A percentile compares a stretch with the other conserved stretches of the same genome.
phyloP scores from a whole-genome alignment of 2,888 invertebrate species.

The Nudaria mundana region DNA sequence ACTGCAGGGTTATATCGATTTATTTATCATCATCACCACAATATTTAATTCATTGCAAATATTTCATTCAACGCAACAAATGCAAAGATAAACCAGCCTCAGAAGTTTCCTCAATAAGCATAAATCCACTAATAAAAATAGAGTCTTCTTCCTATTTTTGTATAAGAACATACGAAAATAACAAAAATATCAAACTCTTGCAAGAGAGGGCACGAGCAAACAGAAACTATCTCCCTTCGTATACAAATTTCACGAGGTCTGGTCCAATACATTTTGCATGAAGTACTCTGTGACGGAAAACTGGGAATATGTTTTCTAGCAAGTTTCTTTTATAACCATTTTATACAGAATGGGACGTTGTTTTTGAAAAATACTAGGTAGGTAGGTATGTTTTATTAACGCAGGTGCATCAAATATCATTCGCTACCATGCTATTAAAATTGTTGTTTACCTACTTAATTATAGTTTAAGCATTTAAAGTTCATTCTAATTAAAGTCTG shows the following conservation, averaged over 20 bases:
- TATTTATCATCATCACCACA: too few relatives aligned
- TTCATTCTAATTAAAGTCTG: constrained; percentile 3
- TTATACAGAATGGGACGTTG: constrained; percentile 29
- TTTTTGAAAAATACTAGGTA: constrained; percentile 10
- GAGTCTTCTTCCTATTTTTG: constrained; percentile 9
- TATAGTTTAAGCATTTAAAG: too few relatives aligned
- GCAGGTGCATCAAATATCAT: background rate
- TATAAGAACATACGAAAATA: constrained; percentile 36
- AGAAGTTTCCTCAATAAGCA: too few relatives aligned
- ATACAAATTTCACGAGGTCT: constrained; percentile 57
- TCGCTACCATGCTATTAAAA: too few relatives aligned
- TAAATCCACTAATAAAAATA: background rate
- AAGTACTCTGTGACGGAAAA: constrained; percentile 41
- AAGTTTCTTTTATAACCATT: constrained; percentile 49
- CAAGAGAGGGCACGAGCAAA: constrained; percentile 34
- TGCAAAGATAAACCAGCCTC: too few relatives aligned
- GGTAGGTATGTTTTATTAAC: background rate
- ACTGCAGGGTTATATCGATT: too few relatives aligned
- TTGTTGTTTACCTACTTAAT: too few relatives aligned
- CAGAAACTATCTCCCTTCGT: constrained; percentile 49
- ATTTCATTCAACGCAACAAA: too few relatives aligned
- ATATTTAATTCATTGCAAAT: too few relatives aligned
- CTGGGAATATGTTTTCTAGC: constrained; percentile 38
- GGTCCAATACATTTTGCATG: constrained; percentile 73
- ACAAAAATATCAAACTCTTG: constrained; percentile 51